A percentile compares a stretch with the other conserved stretches of the same genome.
These are phyloP conservation scores for Mercenaria mercenaria DNA, from an alignment of 1,140 invertebrate species.

Conservation along the genomic window DNA sequence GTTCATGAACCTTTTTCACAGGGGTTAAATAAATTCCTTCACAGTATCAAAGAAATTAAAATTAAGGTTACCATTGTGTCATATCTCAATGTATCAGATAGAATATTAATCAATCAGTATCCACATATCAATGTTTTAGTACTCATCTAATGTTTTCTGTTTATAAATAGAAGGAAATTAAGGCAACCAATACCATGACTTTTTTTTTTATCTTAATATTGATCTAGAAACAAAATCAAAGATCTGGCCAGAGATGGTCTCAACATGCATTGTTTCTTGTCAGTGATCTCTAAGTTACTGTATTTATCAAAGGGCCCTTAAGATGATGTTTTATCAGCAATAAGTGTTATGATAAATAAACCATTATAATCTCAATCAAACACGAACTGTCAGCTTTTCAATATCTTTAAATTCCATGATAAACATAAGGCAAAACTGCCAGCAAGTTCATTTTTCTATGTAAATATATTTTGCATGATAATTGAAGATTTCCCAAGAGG, in stretches of 20 bases:
- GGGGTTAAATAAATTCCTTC: too few species aligned
- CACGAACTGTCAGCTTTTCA: not conserved
- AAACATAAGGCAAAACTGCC: not conserved
- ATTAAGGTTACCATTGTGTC: too few species aligned
- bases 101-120: too few species aligned
- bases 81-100: too few species aligned
- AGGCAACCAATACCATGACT: too few species aligned
- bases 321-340: not conserved
- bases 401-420: conserved; percentile 20
- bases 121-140: too few species aligned
- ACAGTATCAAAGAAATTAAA: too few species aligned
- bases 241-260: not conserved
- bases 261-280: not conserved
- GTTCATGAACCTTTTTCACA: too few species aligned
- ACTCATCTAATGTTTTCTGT: too few species aligned
- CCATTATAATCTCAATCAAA: not conserved
- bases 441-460: not conserved
- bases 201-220: too few species aligned
- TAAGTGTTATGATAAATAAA: conserved; percentile 43
- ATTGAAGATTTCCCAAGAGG: not conserved
- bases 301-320: not conserved
- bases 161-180: too few species aligned
- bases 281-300: not conserved
- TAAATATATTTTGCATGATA: not conserved
- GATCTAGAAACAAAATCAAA: too few species aligned